These are phyloP conservation scores for Paracanthobrama guichenoti DNA, from an alignment of 2,113 vertebrate genomes.

Conservation along the genomic window DNA sequence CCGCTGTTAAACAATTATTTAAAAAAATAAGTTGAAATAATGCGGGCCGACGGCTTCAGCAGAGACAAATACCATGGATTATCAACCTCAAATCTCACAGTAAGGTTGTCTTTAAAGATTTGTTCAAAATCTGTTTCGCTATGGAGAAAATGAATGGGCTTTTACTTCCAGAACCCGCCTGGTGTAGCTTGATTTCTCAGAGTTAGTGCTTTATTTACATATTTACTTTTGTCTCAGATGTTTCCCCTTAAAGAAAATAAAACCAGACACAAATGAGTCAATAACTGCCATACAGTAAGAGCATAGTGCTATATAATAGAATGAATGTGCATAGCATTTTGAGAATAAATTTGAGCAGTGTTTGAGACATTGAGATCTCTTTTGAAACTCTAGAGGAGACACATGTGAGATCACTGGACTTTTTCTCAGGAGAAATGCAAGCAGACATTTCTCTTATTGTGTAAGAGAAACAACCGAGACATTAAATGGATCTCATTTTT, in stretches of 20 bases:
- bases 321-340: not conserved
- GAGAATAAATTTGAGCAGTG: not conserved
- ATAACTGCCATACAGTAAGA: not conserved
- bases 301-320: not conserved
- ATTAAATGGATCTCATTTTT: not conserved
- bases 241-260: not conserved
- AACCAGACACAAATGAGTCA: not conserved
- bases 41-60: no score
- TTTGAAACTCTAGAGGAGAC: not conserved
- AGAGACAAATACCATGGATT: no score
- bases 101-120: no score
- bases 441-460: not conserved
- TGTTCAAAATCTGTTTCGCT: no score
- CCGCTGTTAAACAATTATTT: no score
- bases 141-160: no score
- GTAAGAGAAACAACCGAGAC: not conserved
- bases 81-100: no score
- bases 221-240: not conserved
- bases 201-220: not conserved
- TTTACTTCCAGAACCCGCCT: no score
- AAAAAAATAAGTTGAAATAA: no score
- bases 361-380: not conserved
- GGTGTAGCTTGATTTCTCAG: not conserved
- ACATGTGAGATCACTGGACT: not conserved
- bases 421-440: not conserved